Base-by-base conservation (phyloP, 1,140 invertebrate species). In the Anoplolepis gracilipes region DNA sequence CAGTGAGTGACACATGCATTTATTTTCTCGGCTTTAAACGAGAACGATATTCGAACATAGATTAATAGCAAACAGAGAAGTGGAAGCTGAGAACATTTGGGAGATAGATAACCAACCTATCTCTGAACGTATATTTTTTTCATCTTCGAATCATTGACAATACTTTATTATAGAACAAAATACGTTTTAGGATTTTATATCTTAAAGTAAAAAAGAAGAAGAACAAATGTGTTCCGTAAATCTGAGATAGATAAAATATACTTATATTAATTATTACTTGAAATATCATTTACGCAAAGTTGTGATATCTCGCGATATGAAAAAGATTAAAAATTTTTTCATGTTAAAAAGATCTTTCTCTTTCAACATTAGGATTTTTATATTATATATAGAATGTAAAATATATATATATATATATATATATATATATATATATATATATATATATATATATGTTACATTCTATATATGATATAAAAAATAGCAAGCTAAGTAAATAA, bases 381-480 rank as follows among this genome's bases (percentile, higher is more conserved):
- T 88, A 77, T 85, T 67, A 88, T 62, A 64, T 79, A 69, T 53
- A 67, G 36, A 6, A 88, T 85, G n/a, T n/a, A n/a, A n/a, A n/a
- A 73, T 73, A 69, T n/a, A 36, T 55, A 25, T 3, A 86, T 46
- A 28, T 42, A 67, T 42, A 16, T 13, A 16, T 42, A 22, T 53
- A 33, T 33, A 33, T 33, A 33, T 36, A 36, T 87, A 73, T 73
- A 69, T 16, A 36, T 46, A 25, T 3, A 86, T 49, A 28, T 6
- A 36, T 1, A n/a, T 36, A 2, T 36, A 36, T 36, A 36, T 36
- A 36, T 6, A 57, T 55, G 13, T 67, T 69, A 62, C 13, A 19
- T 69, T 10, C 36, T 73, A 78, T 85, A 85, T 88, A 82, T 69
- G 76, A 87, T 76, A 64, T 86, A 88, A 16, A 46, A 19, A 55